phyloP scores from a whole-genome alignment of 1,140 invertebrate genomes.

The Cyrtorhinus lividipennis region DNA sequence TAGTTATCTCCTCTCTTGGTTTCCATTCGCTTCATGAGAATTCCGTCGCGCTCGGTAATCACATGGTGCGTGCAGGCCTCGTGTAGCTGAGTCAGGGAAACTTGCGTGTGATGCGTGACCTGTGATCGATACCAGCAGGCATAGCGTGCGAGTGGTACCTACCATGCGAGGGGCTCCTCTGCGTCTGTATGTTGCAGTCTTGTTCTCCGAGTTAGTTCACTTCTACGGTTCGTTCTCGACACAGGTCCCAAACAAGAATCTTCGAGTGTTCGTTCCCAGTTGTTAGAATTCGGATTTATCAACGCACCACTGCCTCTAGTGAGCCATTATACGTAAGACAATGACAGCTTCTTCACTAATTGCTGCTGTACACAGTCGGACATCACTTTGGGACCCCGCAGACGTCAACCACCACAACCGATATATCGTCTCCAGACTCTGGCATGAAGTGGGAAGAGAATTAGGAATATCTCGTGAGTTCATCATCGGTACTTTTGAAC shows the following conservation, averaged over 20 bases:
- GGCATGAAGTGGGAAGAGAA: constrained; percentile 15
- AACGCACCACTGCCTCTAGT: neutral
- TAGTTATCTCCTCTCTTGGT: too few species aligned
- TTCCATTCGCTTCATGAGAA: too few species aligned
- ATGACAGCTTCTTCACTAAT: constrained; percentile 17
- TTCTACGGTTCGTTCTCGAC: neutral
- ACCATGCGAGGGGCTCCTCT: neutral
- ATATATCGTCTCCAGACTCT: constrained; percentile 11
- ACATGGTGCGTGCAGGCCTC: neutral
- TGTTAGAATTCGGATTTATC: neutral
- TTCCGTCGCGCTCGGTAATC: too few species aligned
- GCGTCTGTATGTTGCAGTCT: too few species aligned
- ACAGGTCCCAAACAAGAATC: neutral
- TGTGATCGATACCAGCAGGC: constrained; percentile 10
- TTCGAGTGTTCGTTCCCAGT: neutral
- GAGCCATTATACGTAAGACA: too few species aligned
- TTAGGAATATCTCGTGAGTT: constrained; percentile 17
- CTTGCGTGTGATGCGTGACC: constrained; percentile 17
- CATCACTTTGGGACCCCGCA: constrained; percentile 15
- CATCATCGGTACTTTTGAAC: too few species aligned
- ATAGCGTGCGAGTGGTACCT: neutral
- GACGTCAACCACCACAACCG: constrained; percentile 19
- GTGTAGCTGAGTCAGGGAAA: neutral
- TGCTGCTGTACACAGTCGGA: constrained; percentile 13
- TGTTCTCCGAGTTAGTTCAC: neutral